A percentile compares a stretch with the other conserved stretches of the same genome.
phyloP scores from a whole-genome alignment of 2,888 invertebrate genomes.

The Harpalus rufipes region DNA sequence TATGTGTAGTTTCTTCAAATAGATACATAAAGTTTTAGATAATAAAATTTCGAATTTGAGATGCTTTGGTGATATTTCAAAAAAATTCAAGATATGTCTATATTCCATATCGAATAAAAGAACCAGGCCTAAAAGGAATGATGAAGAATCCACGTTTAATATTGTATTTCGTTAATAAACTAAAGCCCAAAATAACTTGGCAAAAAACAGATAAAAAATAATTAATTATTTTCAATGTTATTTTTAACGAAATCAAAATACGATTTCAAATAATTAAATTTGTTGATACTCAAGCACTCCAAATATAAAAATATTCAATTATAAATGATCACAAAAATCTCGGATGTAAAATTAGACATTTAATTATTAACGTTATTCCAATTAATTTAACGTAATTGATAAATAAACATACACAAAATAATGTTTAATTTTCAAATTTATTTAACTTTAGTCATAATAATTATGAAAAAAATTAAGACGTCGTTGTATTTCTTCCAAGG shows the following conservation, averaged over 20 bases:
- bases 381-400: background rate
- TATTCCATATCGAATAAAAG: background rate
- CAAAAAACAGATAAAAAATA: background rate
- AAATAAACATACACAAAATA: no score
- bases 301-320: conserved; percentile 1
- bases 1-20: no score
- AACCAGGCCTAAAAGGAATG: background rate
- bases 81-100: background rate
- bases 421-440: no score
- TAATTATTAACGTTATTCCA: background rate
- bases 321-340: conserved; percentile 1
- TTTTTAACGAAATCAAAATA: background rate
- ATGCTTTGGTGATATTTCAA: background rate
- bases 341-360: background rate
- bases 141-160: background rate
- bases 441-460: no score
- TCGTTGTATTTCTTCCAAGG: no score
- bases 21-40: no score
- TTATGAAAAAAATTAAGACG: no score
- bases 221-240: conserved; percentile 1
- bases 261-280: conserved; percentile 1
- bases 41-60: background rate
- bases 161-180: background rate
- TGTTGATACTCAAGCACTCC: background rate
- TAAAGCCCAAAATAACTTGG: background rate